Evolutionary conservation across 2,797 vertebrate genomes (phyloP), one percentile per base, ranked within the genome.

Genomic region (Coregonus sp.): DNA sequence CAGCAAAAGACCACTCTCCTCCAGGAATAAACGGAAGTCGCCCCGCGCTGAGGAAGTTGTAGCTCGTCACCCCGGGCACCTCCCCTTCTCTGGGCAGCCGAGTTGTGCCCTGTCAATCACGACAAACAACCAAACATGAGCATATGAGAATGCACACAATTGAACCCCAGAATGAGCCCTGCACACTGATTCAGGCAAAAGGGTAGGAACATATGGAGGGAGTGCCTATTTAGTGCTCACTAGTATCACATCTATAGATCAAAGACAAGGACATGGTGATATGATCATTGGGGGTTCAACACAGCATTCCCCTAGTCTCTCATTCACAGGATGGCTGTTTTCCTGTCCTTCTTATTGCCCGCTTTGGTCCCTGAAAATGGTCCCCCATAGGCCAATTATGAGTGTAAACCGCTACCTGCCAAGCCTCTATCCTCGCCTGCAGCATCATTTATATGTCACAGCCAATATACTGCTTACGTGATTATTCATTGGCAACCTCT

Each of bases 21-120:
- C 98, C 92, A 99, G 94, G 0, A n/a, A n/a, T n/a, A 96, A 94
- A 72, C 96, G 96, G 75, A 99, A 99, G 81, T 99, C 97, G n/a
- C 74, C 94, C 97, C 87, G 97, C 97, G 16, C 95, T 95, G 95
- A 99, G 98, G 94, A 99, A 99, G 84, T 99, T 99, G 87, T 99
- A 99, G 93, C 99, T n/a, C n/a, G n/a, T 98, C 90, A 99, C 97
- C 51, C 97, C 98, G 3, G 98, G 97, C 80, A 99, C 97, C 80
- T 99, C 98, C 73, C 97, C 97, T 90, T 99, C 98, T 77, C 98
- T 95, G 84, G 98, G 97, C 90, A 96, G 96, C 87, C 98, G 95
- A 11, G 98, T 99, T 86, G 98, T 99, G 91, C n/a, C 98, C 98
- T 99, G 94, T 76, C 84, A 72, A 85, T 11, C n/a, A n/a, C n/a